Percentiles rank a stretch among this genome's conserved stretches.
Conservation (phyloP, 2,113 vertebrate species). For the Austrofundulus limnaeus region DNA sequence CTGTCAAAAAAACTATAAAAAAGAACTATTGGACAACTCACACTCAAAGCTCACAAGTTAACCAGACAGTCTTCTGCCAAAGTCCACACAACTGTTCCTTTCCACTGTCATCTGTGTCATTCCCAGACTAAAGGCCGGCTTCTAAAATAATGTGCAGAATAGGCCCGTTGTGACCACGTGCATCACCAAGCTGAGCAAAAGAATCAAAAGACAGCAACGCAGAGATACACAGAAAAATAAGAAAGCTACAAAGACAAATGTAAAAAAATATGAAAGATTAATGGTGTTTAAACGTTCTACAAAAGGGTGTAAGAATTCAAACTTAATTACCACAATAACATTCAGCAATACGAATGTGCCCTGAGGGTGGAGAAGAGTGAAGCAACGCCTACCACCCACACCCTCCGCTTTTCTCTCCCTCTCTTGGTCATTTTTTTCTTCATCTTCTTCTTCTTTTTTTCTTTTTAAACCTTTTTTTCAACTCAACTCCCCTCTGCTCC, state of each 20-base stretch:
- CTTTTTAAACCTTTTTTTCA: slow-evolving; percentile 27
- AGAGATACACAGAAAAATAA: slow-evolving; percentile 6
- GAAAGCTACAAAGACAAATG: not conserved
- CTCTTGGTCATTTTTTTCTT: slow-evolving; percentile 14
- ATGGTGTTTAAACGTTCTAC: slow-evolving; percentile 35
- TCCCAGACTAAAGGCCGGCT: slow-evolving; percentile 91
- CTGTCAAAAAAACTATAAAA: slow-evolving; percentile 54
- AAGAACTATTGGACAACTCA: slow-evolving; percentile 22
- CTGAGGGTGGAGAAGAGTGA: slow-evolving; percentile 41
- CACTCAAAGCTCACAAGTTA: slow-evolving; percentile 41
- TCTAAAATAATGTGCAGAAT: slow-evolving; percentile 85
- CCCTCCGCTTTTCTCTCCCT: slow-evolving; percentile 21
- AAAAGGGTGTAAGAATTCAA: slow-evolving; percentile 30
- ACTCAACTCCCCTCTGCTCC: slow-evolving; percentile 54
- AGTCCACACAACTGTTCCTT: slow-evolving; percentile 88
- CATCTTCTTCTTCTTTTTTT: slow-evolving; percentile 9
- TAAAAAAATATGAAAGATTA: not conserved
- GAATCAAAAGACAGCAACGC: not conserved
- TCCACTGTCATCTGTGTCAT: slow-evolving; percentile 93
- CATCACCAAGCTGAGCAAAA: slow-evolving; percentile 26
- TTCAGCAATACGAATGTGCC: slow-evolving; percentile 26
- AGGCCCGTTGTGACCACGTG: slow-evolving; percentile 55
- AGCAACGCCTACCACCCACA: slow-evolving; percentile 20
- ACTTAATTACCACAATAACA: slow-evolving; percentile 36
- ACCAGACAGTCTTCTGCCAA: slow-evolving; percentile 82